Base-by-base conservation (phyloP, 1,140 invertebrate species). In the Drosophila sp. region DNA sequence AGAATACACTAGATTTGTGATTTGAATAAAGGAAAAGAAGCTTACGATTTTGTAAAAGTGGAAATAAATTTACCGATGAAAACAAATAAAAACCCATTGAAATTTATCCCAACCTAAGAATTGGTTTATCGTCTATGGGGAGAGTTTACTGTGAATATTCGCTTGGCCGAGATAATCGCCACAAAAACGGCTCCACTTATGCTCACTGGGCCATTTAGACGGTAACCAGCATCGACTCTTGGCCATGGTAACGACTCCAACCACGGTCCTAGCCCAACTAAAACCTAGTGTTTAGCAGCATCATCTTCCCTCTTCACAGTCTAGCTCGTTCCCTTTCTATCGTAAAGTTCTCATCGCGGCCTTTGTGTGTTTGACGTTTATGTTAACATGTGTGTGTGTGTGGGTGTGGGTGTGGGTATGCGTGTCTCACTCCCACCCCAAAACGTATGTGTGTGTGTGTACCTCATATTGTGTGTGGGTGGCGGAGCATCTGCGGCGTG, bases 311-410 rank as follows among this genome's bases (percentile, higher is more conserved):
- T 23, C 40, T 23, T 44, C 10, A 5, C 27, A 5, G 10, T 5
- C 62, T 27, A 38, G 11, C 25, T 65, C 7, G 33, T 54, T 29
- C 23, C 55, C 54, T 35, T 40, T 35, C 30, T 23, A 10, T 50
- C 44, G 27, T 50, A 50, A 50, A 4, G 41, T 60, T 40, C 63
- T 32, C 54, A 56, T 66, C 64, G 75, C 62, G 62, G 60, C 72
- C 80, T 89, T 83, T 87, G 84, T 84, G 84, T 87, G 84, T 89
- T 87, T 87, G 84, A 84, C 84, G 84, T 87, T 87, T 89, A 87
- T 87, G 84, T 89, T 89, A 89, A 87, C 84, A 87, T 87, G 77
- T 87, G 77, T 89, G 83, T 82, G 44, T 50, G 23, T 10, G 41
- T 5, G n/a, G 5, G n/a, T n/a, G 40, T 87, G 75, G 77, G 79